phyloP scores from a whole-genome alignment of 2,888 invertebrate species.

The Mayetiola destructor region DNA sequence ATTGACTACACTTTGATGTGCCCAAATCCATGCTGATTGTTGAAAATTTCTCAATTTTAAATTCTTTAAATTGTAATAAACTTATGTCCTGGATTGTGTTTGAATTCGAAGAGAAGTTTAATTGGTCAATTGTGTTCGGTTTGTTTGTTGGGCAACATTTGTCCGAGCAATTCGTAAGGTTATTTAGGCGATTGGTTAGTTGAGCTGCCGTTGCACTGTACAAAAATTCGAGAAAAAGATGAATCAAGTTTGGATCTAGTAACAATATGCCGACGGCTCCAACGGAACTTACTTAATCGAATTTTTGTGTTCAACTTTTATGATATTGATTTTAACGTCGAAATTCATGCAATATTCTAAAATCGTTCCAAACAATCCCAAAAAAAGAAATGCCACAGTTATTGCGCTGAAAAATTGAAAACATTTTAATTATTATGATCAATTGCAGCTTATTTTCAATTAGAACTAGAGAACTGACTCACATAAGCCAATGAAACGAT shows the following conservation, averaged over 20 bases:
- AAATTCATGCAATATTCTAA: neutral
- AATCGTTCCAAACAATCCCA: neutral
- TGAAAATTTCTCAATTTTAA: constrained; percentile 29
- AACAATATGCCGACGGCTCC: too few relatives aligned
- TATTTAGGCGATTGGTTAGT: constrained; percentile 18
- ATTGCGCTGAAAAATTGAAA: neutral
- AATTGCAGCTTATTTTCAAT: neutral
- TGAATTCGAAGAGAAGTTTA: too few relatives aligned
- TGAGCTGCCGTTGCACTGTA: constrained; percentile 14
- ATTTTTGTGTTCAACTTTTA: constrained; percentile 1
- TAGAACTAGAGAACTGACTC: constrained; percentile 15
- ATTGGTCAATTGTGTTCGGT: constrained; percentile 26
- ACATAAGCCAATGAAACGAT: constrained; percentile 26
- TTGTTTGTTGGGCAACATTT: constrained; percentile 22
- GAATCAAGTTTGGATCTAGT: neutral
- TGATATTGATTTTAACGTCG: neutral
- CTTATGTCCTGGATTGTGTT: too few relatives aligned
- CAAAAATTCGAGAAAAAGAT: neutral
- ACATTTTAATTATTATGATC: neutral
- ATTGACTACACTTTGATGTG: constrained; percentile 27
- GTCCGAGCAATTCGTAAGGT: constrained; percentile 15
- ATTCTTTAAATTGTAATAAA: constrained; percentile 30
- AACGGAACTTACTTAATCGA: constrained; percentile 6
- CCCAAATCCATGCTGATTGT: constrained; percentile 32
- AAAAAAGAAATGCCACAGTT: neutral